Evolutionary conservation across 2,797 vertebrate genomes (phyloP).

Genomic region (Simalia tracyae): DNA sequence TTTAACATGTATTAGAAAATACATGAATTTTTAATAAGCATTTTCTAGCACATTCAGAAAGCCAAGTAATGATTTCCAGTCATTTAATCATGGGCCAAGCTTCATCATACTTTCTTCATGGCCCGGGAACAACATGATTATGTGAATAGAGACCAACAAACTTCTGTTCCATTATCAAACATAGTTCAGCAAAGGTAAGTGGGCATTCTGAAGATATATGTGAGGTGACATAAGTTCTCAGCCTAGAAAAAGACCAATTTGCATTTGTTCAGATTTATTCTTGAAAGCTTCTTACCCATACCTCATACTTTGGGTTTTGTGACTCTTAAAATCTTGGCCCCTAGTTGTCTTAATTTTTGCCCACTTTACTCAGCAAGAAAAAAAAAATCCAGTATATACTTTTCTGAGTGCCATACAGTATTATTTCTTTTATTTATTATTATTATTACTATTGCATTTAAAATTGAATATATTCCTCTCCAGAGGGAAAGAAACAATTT

Average conservation of each 20-base stretch:
- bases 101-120: neutral
- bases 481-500: slow-evolving; percentile 35
- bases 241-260: neutral
- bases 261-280: neutral
- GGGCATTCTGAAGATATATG: neutral
- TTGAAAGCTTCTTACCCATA: neutral
- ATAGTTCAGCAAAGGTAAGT: neutral
- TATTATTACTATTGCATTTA: neutral
- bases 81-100: neutral
- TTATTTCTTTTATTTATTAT: neutral
- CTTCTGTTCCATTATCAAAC: slow-evolving; percentile 1
- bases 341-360: slow-evolving; percentile 36
- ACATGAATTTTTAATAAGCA: neutral
- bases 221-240: neutral
- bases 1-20: neutral
- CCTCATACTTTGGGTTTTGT: neutral
- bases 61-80: too few species aligned
- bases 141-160: too few species aligned
- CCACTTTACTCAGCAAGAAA: slow-evolving; percentile 8
- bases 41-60: neutral
- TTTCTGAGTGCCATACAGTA: slow-evolving; percentile 38
- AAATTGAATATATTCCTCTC: slow-evolving; percentile 44
- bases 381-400: slow-evolving; percentile 36
- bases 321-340: slow-evolving; percentile 32
- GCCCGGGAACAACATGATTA: neutral